Conservation (phyloP, 2,113 vertebrate species). For the Chionodraco myersi region DNA sequence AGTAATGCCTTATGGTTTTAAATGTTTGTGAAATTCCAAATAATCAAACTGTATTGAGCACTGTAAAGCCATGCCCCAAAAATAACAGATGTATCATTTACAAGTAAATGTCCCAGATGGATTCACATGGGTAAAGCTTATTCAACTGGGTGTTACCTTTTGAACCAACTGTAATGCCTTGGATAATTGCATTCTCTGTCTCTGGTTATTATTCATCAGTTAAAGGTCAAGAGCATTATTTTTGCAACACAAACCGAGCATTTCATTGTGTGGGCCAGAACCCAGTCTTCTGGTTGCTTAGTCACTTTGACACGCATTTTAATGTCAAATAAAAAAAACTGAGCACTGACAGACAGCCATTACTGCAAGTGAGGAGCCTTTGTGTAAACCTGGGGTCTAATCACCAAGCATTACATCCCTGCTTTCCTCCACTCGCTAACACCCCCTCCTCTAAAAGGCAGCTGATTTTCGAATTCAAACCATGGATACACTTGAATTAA, state of each 20-base stretch:
- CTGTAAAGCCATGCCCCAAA: not conserved
- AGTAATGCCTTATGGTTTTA: conserved; percentile 56
- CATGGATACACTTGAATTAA: conserved; percentile 58
- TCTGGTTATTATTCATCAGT: conserved; percentile 67
- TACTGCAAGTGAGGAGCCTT: conserved; percentile 64
- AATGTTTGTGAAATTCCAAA: conserved; percentile 38
- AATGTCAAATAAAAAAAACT: conserved; percentile 72
- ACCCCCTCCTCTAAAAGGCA: conserved; percentile 38
- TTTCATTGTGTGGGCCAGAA: conserved; percentile 43
- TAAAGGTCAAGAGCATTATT: conserved; percentile 74
- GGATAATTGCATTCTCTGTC: conserved; percentile 65
- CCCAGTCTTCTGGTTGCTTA: conserved; percentile 51
- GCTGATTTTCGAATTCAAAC: conserved; percentile 63
- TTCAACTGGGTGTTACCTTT: conserved; percentile 71
- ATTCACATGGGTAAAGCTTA: conserved; percentile 53
- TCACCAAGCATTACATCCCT: conserved; percentile 66
- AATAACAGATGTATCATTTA: conserved; percentile 57
- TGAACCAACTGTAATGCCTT: conserved; percentile 61
- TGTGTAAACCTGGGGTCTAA: conserved; percentile 72
- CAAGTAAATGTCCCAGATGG: conserved; percentile 48
- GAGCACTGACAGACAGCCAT: conserved; percentile 63
- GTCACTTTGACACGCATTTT: conserved; percentile 69
- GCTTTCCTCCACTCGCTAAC: conserved; percentile 22
- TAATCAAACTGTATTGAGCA: conserved; percentile 30
- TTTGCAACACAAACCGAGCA: conserved; percentile 62